phyloP scores from a whole-genome alignment of 2,113 vertebrate genomes.

The Microcebus ravelobensis region DNA sequence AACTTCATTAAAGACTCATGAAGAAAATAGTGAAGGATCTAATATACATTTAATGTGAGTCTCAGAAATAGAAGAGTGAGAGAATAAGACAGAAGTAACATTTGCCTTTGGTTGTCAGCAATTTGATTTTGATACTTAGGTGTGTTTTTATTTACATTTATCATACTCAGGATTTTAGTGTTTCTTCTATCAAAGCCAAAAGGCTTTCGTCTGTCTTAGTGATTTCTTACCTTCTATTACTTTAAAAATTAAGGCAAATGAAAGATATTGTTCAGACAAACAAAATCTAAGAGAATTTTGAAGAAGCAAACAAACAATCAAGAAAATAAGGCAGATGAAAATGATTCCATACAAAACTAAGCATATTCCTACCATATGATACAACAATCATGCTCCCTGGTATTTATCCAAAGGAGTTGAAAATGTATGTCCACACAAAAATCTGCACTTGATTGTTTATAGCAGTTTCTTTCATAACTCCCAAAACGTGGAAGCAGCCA shows the following conservation, averaged over 20 bases:
- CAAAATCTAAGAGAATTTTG: not conserved
- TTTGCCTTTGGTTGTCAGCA: not conserved
- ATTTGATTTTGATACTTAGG: not conserved
- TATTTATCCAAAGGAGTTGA: not conserved
- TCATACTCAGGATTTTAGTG: not conserved
- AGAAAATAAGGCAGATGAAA: not conserved
- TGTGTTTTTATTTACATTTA: not conserved
- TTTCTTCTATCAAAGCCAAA: not conserved
- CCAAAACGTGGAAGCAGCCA: not conserved
- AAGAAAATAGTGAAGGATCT: not conserved
- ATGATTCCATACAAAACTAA: not conserved
- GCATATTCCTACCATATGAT: not conserved
- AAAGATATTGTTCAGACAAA: not conserved
- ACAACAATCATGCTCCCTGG: not conserved
- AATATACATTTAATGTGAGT: not conserved
- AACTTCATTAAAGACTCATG: not conserved
- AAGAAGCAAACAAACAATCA: not conserved
- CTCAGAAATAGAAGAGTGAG: not conserved
- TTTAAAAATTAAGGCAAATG: not conserved
- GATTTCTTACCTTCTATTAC: not conserved
- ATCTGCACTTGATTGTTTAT: not conserved
- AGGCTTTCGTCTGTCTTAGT: not conserved
- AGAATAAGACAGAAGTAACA: not conserved
- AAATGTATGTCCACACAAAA: not conserved
- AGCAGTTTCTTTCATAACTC: not conserved